Conservation (phyloP, 1,140 invertebrate species). For the Scaptomyza graminum region DNA sequence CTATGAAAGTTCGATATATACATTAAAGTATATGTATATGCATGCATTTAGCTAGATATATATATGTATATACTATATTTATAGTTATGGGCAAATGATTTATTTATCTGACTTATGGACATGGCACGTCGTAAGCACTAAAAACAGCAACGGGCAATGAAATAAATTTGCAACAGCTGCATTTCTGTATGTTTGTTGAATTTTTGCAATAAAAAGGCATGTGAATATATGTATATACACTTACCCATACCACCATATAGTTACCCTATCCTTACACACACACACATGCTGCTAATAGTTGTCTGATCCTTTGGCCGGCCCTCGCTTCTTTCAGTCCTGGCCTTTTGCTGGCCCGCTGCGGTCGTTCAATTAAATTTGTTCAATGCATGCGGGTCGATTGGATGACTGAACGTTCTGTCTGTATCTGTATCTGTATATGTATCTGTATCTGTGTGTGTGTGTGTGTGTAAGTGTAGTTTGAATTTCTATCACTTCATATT, state of each 20-base stretch:
- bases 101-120: slow-evolving; percentile 62
- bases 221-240: slow-evolving; percentile 20
- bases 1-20: no score
- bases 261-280: slow-evolving; percentile 18
- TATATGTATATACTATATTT: slow-evolving; percentile 22
- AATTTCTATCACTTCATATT: slow-evolving; percentile 73
- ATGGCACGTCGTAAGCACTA: slow-evolving; percentile 63
- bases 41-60: background rate
- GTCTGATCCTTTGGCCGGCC: slow-evolving; percentile 37
- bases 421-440: background rate
- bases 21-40: background rate
- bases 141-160: slow-evolving; percentile 62
- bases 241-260: slow-evolving; percentile 26
- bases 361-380: slow-evolving; percentile 76
- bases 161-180: slow-evolving; percentile 81
- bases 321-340: background rate
- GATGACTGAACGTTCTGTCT: slow-evolving; percentile 20
- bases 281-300: slow-evolving; percentile 51
- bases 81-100: slow-evolving; percentile 33
- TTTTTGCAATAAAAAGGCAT: slow-evolving; percentile 67
- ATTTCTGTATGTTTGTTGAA: slow-evolving; percentile 32
- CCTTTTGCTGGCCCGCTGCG: slow-evolving; percentile 44
- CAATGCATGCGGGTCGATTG: slow-evolving; percentile 67
- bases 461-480: slow-evolving; percentile 18
- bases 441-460: background rate